phyloP scores from a whole-genome alignment of 1,140 invertebrate species.

The Drosophila sulfurigaster region DNA sequence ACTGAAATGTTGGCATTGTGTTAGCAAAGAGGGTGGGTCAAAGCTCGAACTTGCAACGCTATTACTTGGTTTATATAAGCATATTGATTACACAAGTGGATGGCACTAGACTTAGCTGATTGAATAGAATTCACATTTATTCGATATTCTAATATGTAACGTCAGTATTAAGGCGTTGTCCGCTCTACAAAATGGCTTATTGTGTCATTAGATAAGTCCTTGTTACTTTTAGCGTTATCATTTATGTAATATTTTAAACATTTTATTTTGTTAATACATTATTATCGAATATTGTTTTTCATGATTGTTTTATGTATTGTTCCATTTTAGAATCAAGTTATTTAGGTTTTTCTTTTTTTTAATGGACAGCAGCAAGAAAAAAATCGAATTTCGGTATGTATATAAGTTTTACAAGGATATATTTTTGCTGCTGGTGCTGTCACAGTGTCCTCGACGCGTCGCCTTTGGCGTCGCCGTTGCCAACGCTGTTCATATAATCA shows the following conservation, averaged over 20 bases:
- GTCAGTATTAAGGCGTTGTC: conserved; percentile 22
- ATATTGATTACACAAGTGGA: conserved; percentile 45
- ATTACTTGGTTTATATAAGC: conserved; percentile 40
- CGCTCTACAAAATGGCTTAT: background rate
- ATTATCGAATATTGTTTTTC: background rate
- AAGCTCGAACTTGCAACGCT: background rate
- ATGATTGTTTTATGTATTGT: background rate
- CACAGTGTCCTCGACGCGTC: conserved; percentile 51
- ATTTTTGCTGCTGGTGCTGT: conserved; percentile 49
- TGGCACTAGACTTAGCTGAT: background rate
- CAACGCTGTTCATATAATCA: conserved; percentile 43
- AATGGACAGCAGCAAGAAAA: conserved; percentile 51
- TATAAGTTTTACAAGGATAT: conserved; percentile 74
- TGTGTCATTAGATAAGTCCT: conserved; percentile 9
- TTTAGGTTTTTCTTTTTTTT: background rate
- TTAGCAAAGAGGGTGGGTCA: background rate
- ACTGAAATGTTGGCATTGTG: conserved; percentile 7
- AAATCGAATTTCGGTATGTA: conserved; percentile 76
- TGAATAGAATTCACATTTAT: conserved; percentile 3
- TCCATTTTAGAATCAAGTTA: background rate
- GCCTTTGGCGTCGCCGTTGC: conserved; percentile 23
- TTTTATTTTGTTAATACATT: background rate
- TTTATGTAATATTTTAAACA: background rate
- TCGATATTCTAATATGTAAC: background rate
- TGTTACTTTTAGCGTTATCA: background rate